These are phyloP conservation scores for Caerostris darwini DNA, from an alignment of 1,140 invertebrate genomes.

Conservation along the genomic window DNA sequence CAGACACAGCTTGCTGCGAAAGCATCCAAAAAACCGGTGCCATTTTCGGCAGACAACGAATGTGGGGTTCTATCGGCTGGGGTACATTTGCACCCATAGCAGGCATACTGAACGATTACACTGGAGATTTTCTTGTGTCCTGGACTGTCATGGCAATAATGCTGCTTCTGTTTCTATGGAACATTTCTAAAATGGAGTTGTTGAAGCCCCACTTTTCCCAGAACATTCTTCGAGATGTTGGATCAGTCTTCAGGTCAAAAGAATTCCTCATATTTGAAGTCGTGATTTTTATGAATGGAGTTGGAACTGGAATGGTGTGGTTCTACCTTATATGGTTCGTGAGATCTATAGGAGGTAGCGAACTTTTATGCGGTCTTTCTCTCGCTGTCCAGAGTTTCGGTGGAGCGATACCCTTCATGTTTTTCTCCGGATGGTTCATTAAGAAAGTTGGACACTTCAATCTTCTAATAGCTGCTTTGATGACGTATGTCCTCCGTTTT, in stretches of 20 bases:
- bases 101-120: not conserved
- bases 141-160: not conserved
- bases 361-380: slow-evolving; percentile 3
- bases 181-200: slow-evolving; percentile 33
- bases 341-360: slow-evolving; percentile 1
- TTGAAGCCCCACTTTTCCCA: slow-evolving; percentile 47
- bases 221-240: slow-evolving; percentile 83
- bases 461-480: slow-evolving; percentile 81
- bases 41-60: slow-evolving; percentile 28
- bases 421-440: slow-evolving; percentile 27
- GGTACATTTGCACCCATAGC: slow-evolving; percentile 12
- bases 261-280: not conserved
- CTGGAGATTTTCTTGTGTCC: not conserved
- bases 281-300: slow-evolving; percentile 11
- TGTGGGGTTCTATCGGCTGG: slow-evolving; percentile 57
- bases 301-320: not conserved
- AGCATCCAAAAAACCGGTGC: slow-evolving; percentile 1
- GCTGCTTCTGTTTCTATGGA: not conserved
- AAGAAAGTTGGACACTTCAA: slow-evolving; percentile 19
- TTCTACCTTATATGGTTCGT: slow-evolving; percentile 46
- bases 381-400: slow-evolving; percentile 87
- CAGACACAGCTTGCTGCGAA: slow-evolving; percentile 57
- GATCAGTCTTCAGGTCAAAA: slow-evolving; percentile 85
- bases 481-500: slow-evolving; percentile 89
- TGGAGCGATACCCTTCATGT: slow-evolving; percentile 92